Percentiles rank a stretch among this genome's conserved stretches.
Conservation (phyloP, 2,113 vertebrate species). For the Chaetodon auriga region DNA sequence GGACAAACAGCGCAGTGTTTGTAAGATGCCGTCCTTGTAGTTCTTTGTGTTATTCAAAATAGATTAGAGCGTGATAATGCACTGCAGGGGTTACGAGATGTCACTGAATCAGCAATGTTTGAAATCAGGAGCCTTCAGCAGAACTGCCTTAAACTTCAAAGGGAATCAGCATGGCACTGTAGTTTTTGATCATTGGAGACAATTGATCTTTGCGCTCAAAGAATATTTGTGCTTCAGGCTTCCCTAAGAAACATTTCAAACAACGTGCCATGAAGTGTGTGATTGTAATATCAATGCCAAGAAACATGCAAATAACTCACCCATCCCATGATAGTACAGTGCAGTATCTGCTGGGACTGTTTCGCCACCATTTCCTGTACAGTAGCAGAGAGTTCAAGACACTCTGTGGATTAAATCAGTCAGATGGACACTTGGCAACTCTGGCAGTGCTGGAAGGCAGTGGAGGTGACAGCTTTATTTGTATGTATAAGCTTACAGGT, state of each 20-base stretch:
- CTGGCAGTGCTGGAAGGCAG: not conserved
- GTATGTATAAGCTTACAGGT: slow-evolving; percentile 5
- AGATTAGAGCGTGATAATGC: slow-evolving; percentile 57
- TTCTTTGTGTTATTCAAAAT: slow-evolving; percentile 40
- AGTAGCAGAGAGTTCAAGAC: not conserved
- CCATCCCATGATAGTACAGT: slow-evolving; percentile 3
- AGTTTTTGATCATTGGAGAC: slow-evolving; percentile 79
- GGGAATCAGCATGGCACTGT: slow-evolving; percentile 63
- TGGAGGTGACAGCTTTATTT: slow-evolving; percentile 6
- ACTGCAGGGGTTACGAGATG: slow-evolving; percentile 60
- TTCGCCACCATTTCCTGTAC: slow-evolving; percentile 14
- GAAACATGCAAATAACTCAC: slow-evolving; percentile 48
- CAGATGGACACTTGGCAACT: not conserved
- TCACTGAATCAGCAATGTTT: slow-evolving; percentile 76
- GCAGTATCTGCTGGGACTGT: slow-evolving; percentile 28
- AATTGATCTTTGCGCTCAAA: slow-evolving; percentile 80
- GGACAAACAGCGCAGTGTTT: slow-evolving; percentile 4
- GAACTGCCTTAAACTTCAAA: slow-evolving; percentile 70
- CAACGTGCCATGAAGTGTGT: slow-evolving; percentile 59
- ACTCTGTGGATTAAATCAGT: slow-evolving; percentile 13
- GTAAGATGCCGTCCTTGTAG: slow-evolving; percentile 13
- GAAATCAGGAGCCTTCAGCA: slow-evolving; percentile 70
- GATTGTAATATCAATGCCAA: slow-evolving; percentile 71
- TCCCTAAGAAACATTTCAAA: slow-evolving; percentile 64
- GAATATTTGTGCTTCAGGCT: slow-evolving; percentile 75